Evolutionary conservation across 2,113 vertebrate species (phyloP), one percentile per base, ranked within the genome.

Genomic region (Oriolus oriolus): DNA sequence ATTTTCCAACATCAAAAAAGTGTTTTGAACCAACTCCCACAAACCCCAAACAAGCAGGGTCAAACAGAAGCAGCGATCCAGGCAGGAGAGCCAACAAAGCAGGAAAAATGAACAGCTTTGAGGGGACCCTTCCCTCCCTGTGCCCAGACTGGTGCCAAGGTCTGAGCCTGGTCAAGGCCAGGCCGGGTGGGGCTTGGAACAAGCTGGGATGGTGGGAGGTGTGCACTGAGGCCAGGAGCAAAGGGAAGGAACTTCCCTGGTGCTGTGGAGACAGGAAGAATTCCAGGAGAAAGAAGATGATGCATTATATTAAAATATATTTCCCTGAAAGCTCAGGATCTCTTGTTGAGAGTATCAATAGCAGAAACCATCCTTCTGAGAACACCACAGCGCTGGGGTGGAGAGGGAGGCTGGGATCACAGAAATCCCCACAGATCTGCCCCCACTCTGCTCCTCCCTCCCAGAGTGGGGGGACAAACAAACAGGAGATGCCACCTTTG

Each of bases 251-350:
- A 17, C 7, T 31, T 4, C 49, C n/a, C 64, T n/a, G 28, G 1
- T 1, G 10, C 39, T 28, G 8, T 2, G 0, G 49, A 4, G 35
- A 30, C 0, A 6, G 53, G n/a, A 18, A 10, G 3, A 37, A 7
- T 1, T 17, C 10, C 30, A 31, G 52, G 8, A 1, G 15, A 9
- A 12, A 26, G 52, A 7, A 21, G 56, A n/a, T n/a, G 13, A 22
- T 3, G 16, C 3, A 3, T 2, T 0, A 1, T 0, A 5, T 7
- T 14, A 14, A 44, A 44, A 42, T 6, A 0, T 0, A 8, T 39
- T 49, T 18, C 52, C 50, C 69, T 39, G 52, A 7, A 41, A 63
- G 74, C 18, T 28, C 7, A 11, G 39, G 17, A 13, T 23, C 19
- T 41, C 56, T 42, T 2, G 5, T 10, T 56, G 33, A 20, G 53